Base-by-base conservation (phyloP, 2,888 invertebrate genomes). In the Drosophila quinaria region DNA sequence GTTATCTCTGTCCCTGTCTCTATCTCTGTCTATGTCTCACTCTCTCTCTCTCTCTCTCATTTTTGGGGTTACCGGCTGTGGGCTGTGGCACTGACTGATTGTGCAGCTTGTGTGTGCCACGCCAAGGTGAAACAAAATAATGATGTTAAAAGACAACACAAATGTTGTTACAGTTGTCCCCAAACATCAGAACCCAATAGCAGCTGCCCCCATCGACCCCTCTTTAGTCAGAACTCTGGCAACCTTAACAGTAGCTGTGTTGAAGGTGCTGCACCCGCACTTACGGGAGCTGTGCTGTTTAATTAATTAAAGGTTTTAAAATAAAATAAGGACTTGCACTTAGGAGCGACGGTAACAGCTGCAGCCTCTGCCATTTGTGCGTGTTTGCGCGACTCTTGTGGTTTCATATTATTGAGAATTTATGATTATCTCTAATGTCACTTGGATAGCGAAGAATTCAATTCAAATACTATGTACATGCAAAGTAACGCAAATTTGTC, bases 221-320 rank as follows among this genome's bases (percentile, higher is more conserved):
- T 8, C 13, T 19, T 0, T 13, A 10, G 11, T 11, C 39, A 46
- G 2, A 33, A n/a, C 52, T 13, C 15, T 31, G 4, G 42, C 31
- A 41, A 13, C 54, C 35, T 54, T 50, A 58, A 19, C 50, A 51
- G 41, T 52, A 51, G 42, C 35, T 41, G 37, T 46, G 4, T 22
- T 11, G 29, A 33, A 59, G 29, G 19, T 13, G 33, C 41, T 44
- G 74, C 33, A 41, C 72, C 60, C 72, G 82, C 64, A 66, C 83
- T 72, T 74, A 41, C 66, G 79, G 86, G 82, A 82, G 80, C 86
- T 61, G 65, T 89, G 82, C 58, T 74, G 78, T 79, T 82, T 88
- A 82, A 89, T 87, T 89, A 87, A 87, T 89, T 89, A 80, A 87
- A 87, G 90, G 88, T 78, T 80, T 87, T 89, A 68, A 85, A 78